These are phyloP conservation scores for Xyrichtys novacula DNA, from an alignment of 2,797 vertebrate genomes.

Conservation along the genomic window DNA sequence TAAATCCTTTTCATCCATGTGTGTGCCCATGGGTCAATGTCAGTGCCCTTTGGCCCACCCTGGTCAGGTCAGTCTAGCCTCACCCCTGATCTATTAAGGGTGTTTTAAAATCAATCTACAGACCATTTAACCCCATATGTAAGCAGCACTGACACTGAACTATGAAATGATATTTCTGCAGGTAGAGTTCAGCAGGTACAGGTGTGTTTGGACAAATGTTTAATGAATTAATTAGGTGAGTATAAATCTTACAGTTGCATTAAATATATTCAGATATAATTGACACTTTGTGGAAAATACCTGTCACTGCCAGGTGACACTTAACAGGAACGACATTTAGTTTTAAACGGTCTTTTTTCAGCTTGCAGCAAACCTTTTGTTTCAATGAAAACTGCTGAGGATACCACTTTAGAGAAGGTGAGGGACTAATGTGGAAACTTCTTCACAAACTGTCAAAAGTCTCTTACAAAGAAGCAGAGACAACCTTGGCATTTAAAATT, in stretches of 20 bases:
- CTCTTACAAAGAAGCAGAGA: conserved; percentile 25
- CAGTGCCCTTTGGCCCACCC: too few species aligned
- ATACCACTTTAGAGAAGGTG: conserved; percentile 31
- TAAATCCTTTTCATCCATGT: too few species aligned
- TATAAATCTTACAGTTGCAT: too few species aligned
- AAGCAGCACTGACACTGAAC: neutral
- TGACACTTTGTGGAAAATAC: neutral
- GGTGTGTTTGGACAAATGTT: too few species aligned
- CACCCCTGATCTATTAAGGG: neutral
- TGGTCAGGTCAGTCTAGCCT: too few species aligned
- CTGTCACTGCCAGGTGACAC: conserved; percentile 11
- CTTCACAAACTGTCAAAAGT: conserved; percentile 31
- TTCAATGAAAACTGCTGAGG: conserved; percentile 49
- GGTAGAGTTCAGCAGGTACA: neutral
- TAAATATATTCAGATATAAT: too few species aligned
- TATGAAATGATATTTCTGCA: neutral
- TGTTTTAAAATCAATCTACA: conserved; percentile 4
- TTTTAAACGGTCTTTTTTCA: conserved; percentile 16
- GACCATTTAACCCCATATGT: conserved; percentile 5
- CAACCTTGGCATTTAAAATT: conserved; percentile 55
- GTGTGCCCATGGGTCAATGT: too few species aligned
- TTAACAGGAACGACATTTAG: conserved; percentile 36
- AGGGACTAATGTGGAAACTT: conserved; percentile 20
- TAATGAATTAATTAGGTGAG: too few species aligned
- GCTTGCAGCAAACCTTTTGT: conserved; percentile 22